Conservation (phyloP, 2,888 invertebrate species). For the Spisula subtruncata region DNA sequence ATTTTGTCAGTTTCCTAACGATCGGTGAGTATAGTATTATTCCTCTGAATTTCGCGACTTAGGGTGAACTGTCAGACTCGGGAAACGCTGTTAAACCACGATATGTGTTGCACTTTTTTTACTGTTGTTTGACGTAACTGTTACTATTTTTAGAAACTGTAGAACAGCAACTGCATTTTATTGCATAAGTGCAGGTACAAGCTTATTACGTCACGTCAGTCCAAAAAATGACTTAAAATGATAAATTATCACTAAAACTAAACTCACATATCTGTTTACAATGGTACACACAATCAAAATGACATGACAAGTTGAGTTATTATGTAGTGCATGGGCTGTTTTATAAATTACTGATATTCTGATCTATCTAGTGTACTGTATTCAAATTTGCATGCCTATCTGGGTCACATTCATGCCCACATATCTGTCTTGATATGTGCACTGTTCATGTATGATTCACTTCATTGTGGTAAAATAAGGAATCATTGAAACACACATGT, state of each 20-base stretch:
- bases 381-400: slow-evolving; percentile 4
- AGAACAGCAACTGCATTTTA: slow-evolving; percentile 42
- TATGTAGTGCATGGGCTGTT: not conserved
- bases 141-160: slow-evolving; percentile 46
- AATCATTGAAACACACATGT: no score
- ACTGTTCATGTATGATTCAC: not conserved
- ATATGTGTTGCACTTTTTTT: slow-evolving; percentile 20
- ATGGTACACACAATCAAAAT: not conserved
- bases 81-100: slow-evolving; percentile 14
- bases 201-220: not conserved
- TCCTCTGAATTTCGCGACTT: not conserved
- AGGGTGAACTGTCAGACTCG: slow-evolving; percentile 18
- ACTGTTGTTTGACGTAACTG: slow-evolving; percentile 45
- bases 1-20: slow-evolving; percentile 9
- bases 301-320: not conserved
- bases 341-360: not conserved
- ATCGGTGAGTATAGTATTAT: slow-evolving; percentile 21
- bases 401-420: not conserved
- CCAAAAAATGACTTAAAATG: not conserved
- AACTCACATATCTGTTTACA: not conserved
- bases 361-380: not conserved
- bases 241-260: not conserved
- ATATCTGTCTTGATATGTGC: not conserved
- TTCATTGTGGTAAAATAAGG: no score
- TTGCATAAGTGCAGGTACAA: slow-evolving; percentile 28